Conservation (phyloP, 2,113 vertebrate species). For the Myrmophylax atrothorax region DNA sequence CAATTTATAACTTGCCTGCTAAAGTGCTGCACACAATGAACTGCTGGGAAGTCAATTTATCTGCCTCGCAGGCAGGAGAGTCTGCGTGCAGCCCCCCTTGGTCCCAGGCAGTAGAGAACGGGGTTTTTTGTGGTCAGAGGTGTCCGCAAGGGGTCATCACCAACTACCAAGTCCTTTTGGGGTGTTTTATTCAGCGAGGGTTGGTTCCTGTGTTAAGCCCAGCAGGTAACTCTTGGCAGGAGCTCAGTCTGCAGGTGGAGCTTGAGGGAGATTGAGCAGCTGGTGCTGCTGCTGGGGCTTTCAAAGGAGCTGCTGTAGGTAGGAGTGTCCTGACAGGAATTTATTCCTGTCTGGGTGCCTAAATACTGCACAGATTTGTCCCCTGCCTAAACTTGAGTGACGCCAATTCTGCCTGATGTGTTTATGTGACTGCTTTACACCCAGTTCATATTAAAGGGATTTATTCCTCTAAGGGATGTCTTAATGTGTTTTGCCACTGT, state of each 20-base stretch:
- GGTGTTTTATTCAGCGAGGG: not conserved
- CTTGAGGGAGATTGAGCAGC: not conserved
- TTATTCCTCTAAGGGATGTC: not conserved
- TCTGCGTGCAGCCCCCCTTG: not conserved
- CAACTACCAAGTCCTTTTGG: not conserved
- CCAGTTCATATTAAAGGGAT: not conserved
- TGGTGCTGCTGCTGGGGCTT: not conserved
- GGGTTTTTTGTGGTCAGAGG: not conserved
- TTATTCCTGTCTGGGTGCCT: not conserved
- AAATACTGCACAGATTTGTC: not conserved
- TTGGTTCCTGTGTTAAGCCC: not conserved
- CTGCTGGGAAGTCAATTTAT: not conserved
- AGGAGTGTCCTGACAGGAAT: not conserved
- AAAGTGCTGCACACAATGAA: not conserved
- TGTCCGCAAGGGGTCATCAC: not conserved
- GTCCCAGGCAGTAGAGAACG: rapidly evolving
- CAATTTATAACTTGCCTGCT: not conserved
- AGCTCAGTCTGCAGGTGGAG: not conserved
- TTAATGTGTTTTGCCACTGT: not conserved
- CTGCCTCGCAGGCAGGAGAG: not conserved
- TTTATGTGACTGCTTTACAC: not conserved
- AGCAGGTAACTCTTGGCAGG: not conserved
- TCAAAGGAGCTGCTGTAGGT: not conserved
- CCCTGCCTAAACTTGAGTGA: not conserved
- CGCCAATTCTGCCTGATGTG: not conserved